Conservation (phyloP, 1,140 invertebrate species). For the Samia ricini region DNA sequence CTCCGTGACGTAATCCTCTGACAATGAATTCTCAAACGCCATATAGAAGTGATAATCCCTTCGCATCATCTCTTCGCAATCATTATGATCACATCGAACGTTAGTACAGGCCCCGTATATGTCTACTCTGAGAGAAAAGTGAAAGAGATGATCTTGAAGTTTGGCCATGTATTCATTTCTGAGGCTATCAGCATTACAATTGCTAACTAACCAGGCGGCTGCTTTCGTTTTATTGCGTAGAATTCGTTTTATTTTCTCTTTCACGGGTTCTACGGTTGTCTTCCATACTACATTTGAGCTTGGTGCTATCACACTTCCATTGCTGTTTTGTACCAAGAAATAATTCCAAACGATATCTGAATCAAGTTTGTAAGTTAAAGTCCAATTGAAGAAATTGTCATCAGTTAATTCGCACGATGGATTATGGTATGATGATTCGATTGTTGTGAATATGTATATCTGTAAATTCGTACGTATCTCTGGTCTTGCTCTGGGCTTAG, state of each 20-base stretch:
- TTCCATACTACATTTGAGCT: slow-evolving; percentile 31
- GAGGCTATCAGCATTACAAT: slow-evolving; percentile 78
- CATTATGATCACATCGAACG: slow-evolving; percentile 38
- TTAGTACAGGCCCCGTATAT: slow-evolving; percentile 81
- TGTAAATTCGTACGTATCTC: slow-evolving; percentile 29
- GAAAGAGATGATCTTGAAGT: slow-evolving; percentile 78
- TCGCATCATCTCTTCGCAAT: slow-evolving; percentile 61
- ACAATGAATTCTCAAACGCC: slow-evolving; percentile 82
- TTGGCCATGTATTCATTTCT: slow-evolving; percentile 79
- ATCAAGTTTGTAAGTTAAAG: slow-evolving; percentile 81
- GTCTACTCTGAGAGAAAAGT: slow-evolving; percentile 76
- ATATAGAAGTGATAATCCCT: slow-evolving; percentile 83
- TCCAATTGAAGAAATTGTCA: slow-evolving; percentile 79
- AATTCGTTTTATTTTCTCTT: slow-evolving; percentile 30
- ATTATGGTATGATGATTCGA: slow-evolving; percentile 38
- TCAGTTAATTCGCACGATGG: slow-evolving; percentile 41
- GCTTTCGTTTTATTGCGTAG: slow-evolving; percentile 61
- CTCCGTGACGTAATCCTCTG: slow-evolving; percentile 81
- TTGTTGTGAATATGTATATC: slow-evolving; percentile 59
- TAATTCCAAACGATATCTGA: slow-evolving; percentile 81
- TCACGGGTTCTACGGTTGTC: slow-evolving; percentile 31
- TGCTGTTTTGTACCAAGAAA: slow-evolving; percentile 43
- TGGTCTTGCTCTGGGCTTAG: slow-evolving; percentile 19
- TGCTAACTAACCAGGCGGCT: slow-evolving; percentile 81
- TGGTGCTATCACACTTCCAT: slow-evolving; percentile 47